A percentile compares a stretch with the other conserved stretches of the same genome.
These are phyloP conservation scores for Neuroterus valhalla DNA, from an alignment of 1,140 invertebrate genomes.

Conservation along the genomic window DNA sequence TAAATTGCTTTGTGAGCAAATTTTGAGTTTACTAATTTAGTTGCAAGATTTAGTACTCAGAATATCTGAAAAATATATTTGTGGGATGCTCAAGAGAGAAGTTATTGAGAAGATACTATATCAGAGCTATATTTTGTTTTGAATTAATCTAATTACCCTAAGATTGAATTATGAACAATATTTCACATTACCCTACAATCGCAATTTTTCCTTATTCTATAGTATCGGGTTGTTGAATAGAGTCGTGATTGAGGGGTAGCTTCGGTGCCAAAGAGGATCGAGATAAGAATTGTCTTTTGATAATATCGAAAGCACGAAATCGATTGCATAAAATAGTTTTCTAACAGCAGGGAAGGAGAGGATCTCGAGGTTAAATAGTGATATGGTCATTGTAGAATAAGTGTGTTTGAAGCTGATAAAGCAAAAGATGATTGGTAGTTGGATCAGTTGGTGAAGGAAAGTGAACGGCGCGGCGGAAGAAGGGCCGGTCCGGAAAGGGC, in stretches of 20 bases:
- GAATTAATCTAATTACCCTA: too few species aligned
- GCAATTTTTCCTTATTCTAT: too few species aligned
- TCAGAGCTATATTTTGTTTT: too few species aligned
- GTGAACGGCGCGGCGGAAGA: slow-evolving; percentile 20
- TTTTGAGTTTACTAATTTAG: slow-evolving; percentile 32
- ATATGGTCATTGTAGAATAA: background rate
- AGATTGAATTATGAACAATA: too few species aligned
- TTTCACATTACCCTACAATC: too few species aligned
- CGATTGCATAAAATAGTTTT: background rate
- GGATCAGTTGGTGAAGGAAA: slow-evolving; percentile 23
- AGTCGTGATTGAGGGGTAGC: slow-evolving; percentile 17
- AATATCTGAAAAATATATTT: too few species aligned
- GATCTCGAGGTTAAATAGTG: slow-evolving; percentile 40
- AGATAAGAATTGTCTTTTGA: background rate
- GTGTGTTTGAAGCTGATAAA: slow-evolving; percentile 32
- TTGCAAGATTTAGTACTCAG: too few species aligned
- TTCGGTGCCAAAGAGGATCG: slow-evolving; percentile 30
- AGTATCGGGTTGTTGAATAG: too few species aligned
- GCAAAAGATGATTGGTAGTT: slow-evolving; percentile 33
- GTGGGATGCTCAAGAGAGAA: too few species aligned
- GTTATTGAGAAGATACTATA: too few species aligned
- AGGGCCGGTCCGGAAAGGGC: slow-evolving; percentile 63
- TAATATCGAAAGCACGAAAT: background rate
- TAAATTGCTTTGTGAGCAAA: background rate
- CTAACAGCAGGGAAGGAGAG: slow-evolving; percentile 10